Conservation (phyloP, 2,113 vertebrate species). For the Crocuta crocuta region DNA sequence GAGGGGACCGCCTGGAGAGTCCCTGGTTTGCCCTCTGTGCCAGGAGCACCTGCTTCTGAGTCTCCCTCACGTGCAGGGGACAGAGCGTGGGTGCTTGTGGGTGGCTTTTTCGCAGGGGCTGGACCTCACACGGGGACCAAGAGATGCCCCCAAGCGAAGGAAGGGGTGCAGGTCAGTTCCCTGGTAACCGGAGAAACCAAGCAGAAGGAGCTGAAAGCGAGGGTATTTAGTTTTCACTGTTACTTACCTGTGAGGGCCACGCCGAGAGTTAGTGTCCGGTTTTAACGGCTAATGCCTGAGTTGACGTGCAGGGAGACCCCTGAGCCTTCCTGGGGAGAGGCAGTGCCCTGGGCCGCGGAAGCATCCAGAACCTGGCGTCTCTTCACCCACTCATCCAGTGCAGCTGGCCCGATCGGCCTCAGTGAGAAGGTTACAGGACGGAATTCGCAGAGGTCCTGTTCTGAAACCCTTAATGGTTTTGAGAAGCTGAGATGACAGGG, state of each 20-base stretch:
- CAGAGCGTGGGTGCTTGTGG: background rate
- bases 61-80: background rate
- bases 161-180: background rate
- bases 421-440: conserved; percentile 48
- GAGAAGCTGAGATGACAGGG: conserved; percentile 53
- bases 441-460: background rate
- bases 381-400: background rate
- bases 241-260: background rate
- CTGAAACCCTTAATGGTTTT: conserved; percentile 43
- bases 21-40: background rate
- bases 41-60: background rate
- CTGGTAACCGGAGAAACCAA: background rate
- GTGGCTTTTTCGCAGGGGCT: background rate
- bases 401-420: background rate
- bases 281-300: accelerated
- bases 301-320: background rate
- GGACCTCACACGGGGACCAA: background rate
- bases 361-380: background rate
- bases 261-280: background rate
- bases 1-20: background rate
- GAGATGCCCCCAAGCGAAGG: background rate
- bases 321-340: background rate
- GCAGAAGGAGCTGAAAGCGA: background rate
- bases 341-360: accelerated
- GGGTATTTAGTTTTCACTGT: background rate